Evolutionary conservation across 2,113 vertebrate genomes (phyloP).

Genomic region (Myanophis thanlyinensis): DNA sequence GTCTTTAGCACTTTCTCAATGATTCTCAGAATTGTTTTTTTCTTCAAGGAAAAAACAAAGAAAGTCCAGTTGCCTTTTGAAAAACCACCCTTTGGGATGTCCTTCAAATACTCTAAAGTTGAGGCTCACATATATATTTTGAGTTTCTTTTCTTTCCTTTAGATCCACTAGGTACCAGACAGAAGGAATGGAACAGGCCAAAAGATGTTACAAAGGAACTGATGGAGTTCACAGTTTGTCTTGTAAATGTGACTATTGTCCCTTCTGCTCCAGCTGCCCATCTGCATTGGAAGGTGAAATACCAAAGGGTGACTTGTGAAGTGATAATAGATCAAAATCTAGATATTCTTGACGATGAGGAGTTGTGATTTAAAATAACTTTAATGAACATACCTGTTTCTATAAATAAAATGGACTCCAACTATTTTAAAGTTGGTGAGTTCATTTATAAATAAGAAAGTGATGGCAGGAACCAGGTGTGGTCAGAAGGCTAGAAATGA

Average conservation of each 20-base stretch:
- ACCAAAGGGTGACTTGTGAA: background rate
- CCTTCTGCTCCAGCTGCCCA: slow-evolving; percentile 60
- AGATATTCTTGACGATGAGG: background rate
- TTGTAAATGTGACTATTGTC: slow-evolving; percentile 72
- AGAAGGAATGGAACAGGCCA: slow-evolving; percentile 62
- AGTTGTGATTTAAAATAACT: background rate
- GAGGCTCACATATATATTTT: background rate
- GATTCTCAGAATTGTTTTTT: background rate
- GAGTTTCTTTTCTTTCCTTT: slow-evolving; percentile 16
- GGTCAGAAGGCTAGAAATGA: background rate
- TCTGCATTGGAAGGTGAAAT: slow-evolving; percentile 79
- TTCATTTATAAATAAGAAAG: background rate
- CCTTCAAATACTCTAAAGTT: background rate
- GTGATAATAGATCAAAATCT: no score
- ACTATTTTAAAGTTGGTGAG: background rate
- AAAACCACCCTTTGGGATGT: background rate
- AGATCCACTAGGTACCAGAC: slow-evolving; percentile 63
- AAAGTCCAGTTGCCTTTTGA: background rate
- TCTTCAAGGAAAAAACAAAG: background rate
- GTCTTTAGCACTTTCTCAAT: background rate
- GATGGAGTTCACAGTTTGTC: slow-evolving; percentile 68
- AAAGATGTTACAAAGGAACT: slow-evolving; percentile 57
- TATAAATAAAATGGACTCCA: background rate
- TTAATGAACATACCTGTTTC: background rate
- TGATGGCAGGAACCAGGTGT: background rate